Conservation (phyloP, 1,140 invertebrate genomes). For the Eriocheir sinensis region DNA sequence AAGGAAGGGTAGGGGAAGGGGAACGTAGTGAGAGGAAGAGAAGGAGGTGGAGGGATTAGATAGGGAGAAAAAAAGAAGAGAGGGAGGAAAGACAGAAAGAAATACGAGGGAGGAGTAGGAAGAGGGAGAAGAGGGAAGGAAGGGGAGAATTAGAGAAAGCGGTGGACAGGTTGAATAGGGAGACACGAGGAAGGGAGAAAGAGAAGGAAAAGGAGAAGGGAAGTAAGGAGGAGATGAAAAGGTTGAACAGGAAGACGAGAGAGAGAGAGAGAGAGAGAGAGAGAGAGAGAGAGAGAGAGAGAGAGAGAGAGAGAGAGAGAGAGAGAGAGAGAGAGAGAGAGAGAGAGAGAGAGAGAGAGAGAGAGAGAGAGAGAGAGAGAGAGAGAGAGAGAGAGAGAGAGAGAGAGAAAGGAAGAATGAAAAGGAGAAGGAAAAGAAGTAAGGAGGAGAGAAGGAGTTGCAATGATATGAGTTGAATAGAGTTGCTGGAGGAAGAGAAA, state of each 20-base stretch:
- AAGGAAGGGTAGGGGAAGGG: background rate
- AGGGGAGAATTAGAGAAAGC: background rate
- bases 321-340: background rate
- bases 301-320: background rate
- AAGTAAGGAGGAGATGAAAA: background rate
- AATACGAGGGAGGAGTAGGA: background rate
- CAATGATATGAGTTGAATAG: too few species aligned
- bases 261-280: background rate
- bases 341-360: too few species aligned
- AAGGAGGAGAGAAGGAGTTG: too few species aligned
- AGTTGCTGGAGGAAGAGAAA: too few species aligned
- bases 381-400: background rate
- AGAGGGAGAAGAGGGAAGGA: slow-evolving; percentile 42
- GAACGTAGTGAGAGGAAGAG: background rate
- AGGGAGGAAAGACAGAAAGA: background rate
- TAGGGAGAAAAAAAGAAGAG: background rate
- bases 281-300: background rate
- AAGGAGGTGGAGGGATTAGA: background rate
- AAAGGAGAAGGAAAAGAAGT: background rate
- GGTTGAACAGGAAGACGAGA: too few species aligned
- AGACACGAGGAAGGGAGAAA: background rate
- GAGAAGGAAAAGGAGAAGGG: background rate
- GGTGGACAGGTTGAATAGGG: too few species aligned
- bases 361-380: background rate
- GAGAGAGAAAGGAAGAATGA: background rate